Evolutionary conservation across 2,888 invertebrate genomes (phyloP), one percentile per base, ranked within the genome.

Genomic region (Diaprepes abbreviatus): DNA sequence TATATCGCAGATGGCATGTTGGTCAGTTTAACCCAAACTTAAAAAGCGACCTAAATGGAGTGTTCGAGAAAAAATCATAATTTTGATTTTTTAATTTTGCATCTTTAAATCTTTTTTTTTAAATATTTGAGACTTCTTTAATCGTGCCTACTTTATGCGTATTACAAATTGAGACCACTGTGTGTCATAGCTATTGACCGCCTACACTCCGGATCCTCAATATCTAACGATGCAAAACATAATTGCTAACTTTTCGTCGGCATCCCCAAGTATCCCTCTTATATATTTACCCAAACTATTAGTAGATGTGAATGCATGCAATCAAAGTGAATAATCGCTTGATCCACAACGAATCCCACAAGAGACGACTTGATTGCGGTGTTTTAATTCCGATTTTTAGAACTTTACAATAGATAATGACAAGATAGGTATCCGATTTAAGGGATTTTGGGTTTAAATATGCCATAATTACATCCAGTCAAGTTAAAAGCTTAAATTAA

Each of bases 141-240:
- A n/a, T n/a, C n/a, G n/a, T n/a, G n/a, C n/a, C n/a, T n/a, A n/a
- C n/a, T n/a, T n/a, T n/a, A n/a, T n/a, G n/a, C n/a, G n/a, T n/a
- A n/a, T 40, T 40, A 16, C 21, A 33, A 35, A 16, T 16, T 24
- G 63, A 65, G 54, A 65, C 72, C 68, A 50, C 59, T 65, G 74
- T 70, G 74, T 77, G 74, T 75, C 77, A 78, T 78, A 75, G 79
- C 76, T 75, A 78, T 79, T 81, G 80, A 80, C 80, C 80, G 76
- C 79, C 77, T 78, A 74, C 73, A 79, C 40, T 50, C 80, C 79
- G 82, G 82, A 82, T 82, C 81, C 82, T 83, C 81, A 78, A 79
- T 80, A 81, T 81, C 83, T 83, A 83, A 83, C 83, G 83, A 83
- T 79, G 82, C 83, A 82, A 82, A 64, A 83, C 82, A 82, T 83